phyloP scores from a whole-genome alignment of 2,113 vertebrate species.

The Petrocephalus zakoni region DNA sequence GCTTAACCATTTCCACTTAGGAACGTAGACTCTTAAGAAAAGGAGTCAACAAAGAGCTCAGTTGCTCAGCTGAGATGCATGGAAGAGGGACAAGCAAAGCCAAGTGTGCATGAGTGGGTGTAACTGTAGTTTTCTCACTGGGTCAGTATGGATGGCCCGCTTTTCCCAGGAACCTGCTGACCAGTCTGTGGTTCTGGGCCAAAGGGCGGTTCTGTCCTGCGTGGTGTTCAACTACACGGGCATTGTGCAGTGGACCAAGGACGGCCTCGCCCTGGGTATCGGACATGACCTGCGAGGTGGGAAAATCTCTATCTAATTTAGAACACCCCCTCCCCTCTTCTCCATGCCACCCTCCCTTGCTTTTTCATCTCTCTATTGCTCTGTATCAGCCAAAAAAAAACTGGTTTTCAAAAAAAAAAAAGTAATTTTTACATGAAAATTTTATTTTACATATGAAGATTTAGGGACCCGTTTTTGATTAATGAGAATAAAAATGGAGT shows the following conservation, averaged over 20 bases:
- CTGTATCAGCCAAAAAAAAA: background rate
- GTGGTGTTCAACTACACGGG: conserved; percentile 92
- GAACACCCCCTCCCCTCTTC: background rate
- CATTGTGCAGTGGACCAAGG: conserved; percentile 96
- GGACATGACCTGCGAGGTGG: conserved; percentile 86
- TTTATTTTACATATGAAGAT: background rate
- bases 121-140: conserved; percentile 10
- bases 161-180: conserved; percentile 92
- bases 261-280: conserved; percentile 87
- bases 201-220: conserved; percentile 79
- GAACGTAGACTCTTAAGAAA: background rate
- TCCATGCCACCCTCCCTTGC: background rate
- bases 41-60: background rate
- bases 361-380: background rate
- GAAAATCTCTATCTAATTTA: conserved; percentile 24
- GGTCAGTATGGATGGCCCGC: conserved; percentile 65
- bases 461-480: background rate
- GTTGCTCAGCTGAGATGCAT: background rate
- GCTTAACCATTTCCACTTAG: background rate
- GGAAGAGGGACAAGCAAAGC: background rate
- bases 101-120: background rate
- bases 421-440: background rate
- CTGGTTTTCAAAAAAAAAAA: background rate
- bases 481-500: background rate
- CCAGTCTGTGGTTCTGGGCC: conserved; percentile 85